Conservation (phyloP, 1,140 invertebrate genomes). For the Zaprionus tsacasi region DNA sequence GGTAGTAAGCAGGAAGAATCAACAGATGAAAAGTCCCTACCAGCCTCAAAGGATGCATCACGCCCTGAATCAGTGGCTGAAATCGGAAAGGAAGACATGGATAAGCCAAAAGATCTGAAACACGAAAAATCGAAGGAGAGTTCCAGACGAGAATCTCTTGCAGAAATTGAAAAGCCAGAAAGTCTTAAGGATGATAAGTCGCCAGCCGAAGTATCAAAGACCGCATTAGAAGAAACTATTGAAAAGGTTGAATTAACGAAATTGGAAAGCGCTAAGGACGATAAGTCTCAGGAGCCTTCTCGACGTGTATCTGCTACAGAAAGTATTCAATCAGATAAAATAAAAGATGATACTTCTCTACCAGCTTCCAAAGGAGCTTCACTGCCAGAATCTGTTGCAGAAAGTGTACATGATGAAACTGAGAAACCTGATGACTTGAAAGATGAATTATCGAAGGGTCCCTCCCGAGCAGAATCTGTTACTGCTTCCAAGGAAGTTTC, state of each 20-base stretch:
- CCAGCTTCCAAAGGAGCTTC: conserved; percentile 2
- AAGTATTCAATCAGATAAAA: conserved; percentile 14
- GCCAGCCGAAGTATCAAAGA: neutral
- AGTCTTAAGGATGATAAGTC: conserved; percentile 20
- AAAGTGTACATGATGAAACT: conserved; percentile 9
- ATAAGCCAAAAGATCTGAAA: neutral
- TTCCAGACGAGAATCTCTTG: neutral
- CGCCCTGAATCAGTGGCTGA: neutral
- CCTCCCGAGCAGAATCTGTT: conserved; percentile 14
- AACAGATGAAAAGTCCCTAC: neutral
- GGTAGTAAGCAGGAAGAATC: neutral
- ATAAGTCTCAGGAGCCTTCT: conserved; percentile 34
- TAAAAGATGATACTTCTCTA: neutral
- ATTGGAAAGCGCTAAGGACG: conserved; percentile 14
- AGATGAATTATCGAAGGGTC: neutral
- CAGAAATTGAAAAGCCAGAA: neutral
- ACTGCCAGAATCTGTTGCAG: conserved; percentile 30
- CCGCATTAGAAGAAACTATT: neutral
- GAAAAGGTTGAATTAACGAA: neutral
- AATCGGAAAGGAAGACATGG: neutral
- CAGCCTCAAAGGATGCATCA: neutral
- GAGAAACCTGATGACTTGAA: conserved; percentile 3
- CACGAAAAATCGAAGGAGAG: neutral
- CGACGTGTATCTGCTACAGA: conserved; percentile 22
- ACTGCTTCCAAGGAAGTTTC: conserved; percentile 17